Percentiles rank a stretch among this genome's conserved stretches.
phyloP scores from a whole-genome alignment of 2,797 vertebrate species.

The Scolopax bukidnonensis region DNA sequence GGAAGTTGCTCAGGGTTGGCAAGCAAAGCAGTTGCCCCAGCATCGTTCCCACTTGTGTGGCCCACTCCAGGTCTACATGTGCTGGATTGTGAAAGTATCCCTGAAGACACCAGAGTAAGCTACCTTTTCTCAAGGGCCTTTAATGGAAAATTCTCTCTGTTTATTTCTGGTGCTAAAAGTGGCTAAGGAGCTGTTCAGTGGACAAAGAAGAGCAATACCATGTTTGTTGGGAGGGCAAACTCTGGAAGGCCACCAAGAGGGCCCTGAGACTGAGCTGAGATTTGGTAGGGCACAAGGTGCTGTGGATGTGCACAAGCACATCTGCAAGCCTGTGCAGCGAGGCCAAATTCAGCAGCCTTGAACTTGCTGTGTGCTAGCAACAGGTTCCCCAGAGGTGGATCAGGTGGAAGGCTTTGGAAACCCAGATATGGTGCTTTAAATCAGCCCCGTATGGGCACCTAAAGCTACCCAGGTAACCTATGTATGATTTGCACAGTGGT shows the following conservation, averaged over 20 bases:
- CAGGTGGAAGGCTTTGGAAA: not conserved
- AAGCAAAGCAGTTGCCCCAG: not conserved
- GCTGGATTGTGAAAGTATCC: not conserved
- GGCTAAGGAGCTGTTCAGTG: not conserved
- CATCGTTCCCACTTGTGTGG: not conserved
- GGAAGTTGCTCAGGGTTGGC: not conserved
- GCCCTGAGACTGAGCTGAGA: not conserved
- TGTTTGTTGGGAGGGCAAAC: not conserved
- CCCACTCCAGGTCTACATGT: not conserved
- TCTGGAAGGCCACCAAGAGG: not conserved
- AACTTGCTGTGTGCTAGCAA: not conserved
- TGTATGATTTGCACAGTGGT: no score
- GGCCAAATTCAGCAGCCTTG: not conserved
- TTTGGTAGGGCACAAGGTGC: not conserved
- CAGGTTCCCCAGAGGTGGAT: not conserved
- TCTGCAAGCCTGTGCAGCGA: rapidly evolving
- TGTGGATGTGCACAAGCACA: not conserved
- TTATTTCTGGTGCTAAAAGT: not conserved
- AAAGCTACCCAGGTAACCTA: not conserved
- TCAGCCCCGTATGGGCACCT: not conserved
- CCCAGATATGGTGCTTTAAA: not conserved
- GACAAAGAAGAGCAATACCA: not conserved
- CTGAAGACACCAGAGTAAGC: not conserved
- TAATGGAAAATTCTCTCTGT: not conserved
- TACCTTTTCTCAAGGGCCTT: not conserved